Base-by-base conservation (phyloP, 2,888 invertebrate genomes). In the Lomographa bimaculata region DNA sequence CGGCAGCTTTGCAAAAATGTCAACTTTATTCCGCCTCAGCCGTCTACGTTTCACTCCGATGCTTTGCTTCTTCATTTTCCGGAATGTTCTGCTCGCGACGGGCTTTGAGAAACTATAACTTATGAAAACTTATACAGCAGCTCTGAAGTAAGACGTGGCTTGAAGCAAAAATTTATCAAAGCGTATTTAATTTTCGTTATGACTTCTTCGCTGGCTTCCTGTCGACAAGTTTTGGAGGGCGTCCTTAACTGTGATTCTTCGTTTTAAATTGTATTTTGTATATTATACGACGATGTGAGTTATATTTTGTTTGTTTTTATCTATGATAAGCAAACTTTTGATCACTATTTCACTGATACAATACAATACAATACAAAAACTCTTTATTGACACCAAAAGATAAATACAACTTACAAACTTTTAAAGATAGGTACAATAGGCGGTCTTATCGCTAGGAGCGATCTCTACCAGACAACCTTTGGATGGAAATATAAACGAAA, bases 1-100 rank as follows among this genome's bases (percentile, higher is more conserved):
- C 79, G 82, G 81, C 83, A 84, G 87, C 89, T 85, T 85, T 85
- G 79, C 89, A 89, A 89, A 89, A 89, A 89, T 89, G 89, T 87
- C 87, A 89, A 89, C 85, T 86, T 83, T 86, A 86, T 85, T 87
- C 82, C 84, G 79, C 81, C 72, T 81, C 86, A 84, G 79, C 84
- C 75, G 77, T 70, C 77, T 79, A 65, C 85, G 78, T 79, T 84
- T 74, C 83, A 80, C 76, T 79, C 75, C 71, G 75, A 72, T 82
- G 83, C 74, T 73, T 85, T 71, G 77, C 83, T 79, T 79, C 85
- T 80, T 77, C 84, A 84, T 86, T 87, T 87, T 85, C 75, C 74
- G 70, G 80, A 83, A 87, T 81, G 83, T 77, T 80, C 78, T 68
- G 66, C 70, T 74, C 77, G 78, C 80, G 83, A 79, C 85, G 78